Evolutionary conservation across 2,113 vertebrate species (phyloP).

Genomic region (Macroglossus sobrinus): DNA sequence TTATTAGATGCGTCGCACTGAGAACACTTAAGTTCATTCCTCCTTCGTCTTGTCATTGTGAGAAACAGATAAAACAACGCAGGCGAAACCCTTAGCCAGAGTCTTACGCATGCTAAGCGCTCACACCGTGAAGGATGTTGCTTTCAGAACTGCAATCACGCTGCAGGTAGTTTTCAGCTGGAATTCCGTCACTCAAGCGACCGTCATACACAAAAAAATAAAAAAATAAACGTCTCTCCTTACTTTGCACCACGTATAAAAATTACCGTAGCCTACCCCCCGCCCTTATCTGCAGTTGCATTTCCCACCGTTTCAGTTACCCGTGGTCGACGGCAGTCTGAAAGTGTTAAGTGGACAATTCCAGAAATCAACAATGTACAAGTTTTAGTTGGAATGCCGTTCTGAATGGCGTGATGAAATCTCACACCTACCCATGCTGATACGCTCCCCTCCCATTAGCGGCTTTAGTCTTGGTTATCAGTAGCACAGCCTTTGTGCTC

Average conservation of each 20-base stretch:
- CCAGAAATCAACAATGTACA: not conserved
- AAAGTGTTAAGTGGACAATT: not conserved
- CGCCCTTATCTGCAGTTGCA: not conserved
- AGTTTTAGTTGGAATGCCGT: not conserved
- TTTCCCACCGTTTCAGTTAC: not conserved
- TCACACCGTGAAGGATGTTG: not conserved
- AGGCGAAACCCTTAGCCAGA: not conserved
- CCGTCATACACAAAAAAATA: not conserved
- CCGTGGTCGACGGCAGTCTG: not conserved
- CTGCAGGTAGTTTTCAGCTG: not conserved
- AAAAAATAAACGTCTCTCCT: not conserved
- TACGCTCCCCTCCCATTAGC: too few species aligned
- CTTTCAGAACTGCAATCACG: not conserved
- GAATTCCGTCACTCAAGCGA: not conserved
- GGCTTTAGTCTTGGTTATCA: too few species aligned
- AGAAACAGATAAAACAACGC: not conserved
- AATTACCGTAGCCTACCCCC: not conserved
- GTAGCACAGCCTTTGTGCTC: too few species aligned
- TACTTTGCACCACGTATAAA: not conserved
- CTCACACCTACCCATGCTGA: too few species aligned
- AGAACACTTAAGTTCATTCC: not conserved
- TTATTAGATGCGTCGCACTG: not conserved
- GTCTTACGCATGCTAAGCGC: not conserved
- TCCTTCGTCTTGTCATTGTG: not conserved
- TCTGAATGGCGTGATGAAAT: not conserved